Base-by-base conservation (phyloP, 2,797 vertebrate species). In the Pangasius macronema region DNA sequence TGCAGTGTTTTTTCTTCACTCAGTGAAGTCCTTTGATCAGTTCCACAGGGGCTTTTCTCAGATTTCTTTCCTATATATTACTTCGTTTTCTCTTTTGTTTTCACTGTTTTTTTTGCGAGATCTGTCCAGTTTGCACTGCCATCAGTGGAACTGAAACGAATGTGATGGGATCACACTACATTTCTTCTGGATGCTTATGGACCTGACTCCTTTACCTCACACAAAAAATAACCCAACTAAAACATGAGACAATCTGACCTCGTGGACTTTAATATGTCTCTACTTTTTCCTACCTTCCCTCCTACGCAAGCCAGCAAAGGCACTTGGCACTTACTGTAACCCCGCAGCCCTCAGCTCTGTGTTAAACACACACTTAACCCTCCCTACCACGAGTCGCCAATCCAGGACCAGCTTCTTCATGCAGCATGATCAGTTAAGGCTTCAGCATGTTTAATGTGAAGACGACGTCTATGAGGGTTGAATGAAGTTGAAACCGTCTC, bases 231-330 rank as follows among this genome's bases (percentile, higher is more conserved):
- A 3, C 33, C 70, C 87, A 84, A 89, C 84, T 89, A 82, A 89
- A 63, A 88, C 68, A 86, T 16, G 67, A 84, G 92, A 92, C 91
- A 91, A 92, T 93, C 92, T 89, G 87, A 92, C 88, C 90, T 91
- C 91, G 55, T 81, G 87, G 89, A 88, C 89, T 86, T 75, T 65
- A 81, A 86, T 46, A 82, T 75, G 42, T 82, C 42, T 68, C 30
- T 9, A 11, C 24, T 73, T 9, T 18, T 24, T 51, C 63, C 33
- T 82, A 24, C 59, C 24, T 85, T 85, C 76, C 53, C 49, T 73
- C 49, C 11, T 55, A 81, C 84, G 81, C 70, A 82, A 83, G 86
- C 79, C 88, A 88, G 91, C 86, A 70, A 55, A 65, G 91, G 91
- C 91, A 90, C 92, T 91, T 86, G 90, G 91, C 91, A 90, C 92